phyloP scores from a whole-genome alignment of 2,888 invertebrate genomes.

The Piscicola geometra region DNA sequence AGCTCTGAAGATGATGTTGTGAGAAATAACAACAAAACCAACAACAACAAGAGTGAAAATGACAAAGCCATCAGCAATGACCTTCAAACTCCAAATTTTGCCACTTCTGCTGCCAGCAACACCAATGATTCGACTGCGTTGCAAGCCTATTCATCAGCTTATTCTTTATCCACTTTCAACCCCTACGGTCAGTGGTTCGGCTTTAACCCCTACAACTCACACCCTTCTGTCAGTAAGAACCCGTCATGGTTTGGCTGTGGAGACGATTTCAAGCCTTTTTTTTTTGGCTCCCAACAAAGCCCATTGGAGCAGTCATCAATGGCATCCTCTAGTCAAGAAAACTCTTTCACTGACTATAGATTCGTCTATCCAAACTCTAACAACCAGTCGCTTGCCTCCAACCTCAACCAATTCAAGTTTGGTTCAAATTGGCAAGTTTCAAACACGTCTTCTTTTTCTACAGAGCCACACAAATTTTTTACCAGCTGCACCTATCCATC shows the following conservation, averaged over 20 bases:
- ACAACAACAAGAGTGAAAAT: background rate
- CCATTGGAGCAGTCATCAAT: background rate
- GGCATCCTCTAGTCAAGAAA: background rate
- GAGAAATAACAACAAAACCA: background rate
- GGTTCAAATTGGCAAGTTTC: conserved; percentile 25
- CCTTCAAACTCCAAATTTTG: no score
- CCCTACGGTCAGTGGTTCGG: conserved; percentile 34
- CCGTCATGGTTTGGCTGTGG: conserved; percentile 8
- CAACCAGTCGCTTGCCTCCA: background rate
- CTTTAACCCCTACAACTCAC: conserved; percentile 26
- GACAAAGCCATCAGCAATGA: no score
- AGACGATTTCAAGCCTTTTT: conserved; percentile 23
- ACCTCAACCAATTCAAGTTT: conserved; percentile 27
- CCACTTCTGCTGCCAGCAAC: background rate
- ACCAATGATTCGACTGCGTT: background rate
- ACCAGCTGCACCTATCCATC: conserved; percentile 9
- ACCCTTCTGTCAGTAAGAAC: background rate
- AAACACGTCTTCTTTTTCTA: background rate
- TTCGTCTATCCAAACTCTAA: conserved; percentile 9
- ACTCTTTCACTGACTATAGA: conserved; percentile 13
- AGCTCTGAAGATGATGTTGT: background rate
- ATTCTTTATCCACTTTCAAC: conserved; percentile 6
- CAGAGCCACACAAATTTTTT: conserved; percentile 4
- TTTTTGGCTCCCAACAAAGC: conserved; percentile 20
- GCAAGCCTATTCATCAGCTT: background rate